Base-by-base conservation (phyloP, 2,888 invertebrate species). In the Drosophila quinaria region DNA sequence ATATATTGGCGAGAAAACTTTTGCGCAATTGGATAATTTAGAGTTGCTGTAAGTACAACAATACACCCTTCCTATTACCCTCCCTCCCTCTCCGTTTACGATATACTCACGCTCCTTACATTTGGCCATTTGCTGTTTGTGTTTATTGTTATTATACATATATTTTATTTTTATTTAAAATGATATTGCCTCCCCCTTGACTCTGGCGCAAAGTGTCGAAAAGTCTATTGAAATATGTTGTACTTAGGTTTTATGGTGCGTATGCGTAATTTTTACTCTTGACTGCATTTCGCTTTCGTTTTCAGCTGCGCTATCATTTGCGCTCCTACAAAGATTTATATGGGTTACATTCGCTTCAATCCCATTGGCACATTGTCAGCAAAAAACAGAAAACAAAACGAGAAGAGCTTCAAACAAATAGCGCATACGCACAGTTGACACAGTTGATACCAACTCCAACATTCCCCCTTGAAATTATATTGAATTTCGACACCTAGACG, bases 1-100 rank as follows among this genome's bases (percentile, higher is more conserved):
- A 71, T 90, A 86, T 35, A 93, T 94, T 77, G 92, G 91, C 41
- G 92, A 93, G 66, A 80, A 92, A 66, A 92, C 93, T 59, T 94
- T 94, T 85, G 84, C 90, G 13, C 87, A 91, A 66, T 90, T 94
- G 72, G 91, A 92, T 60, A 92, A 90, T 75, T 89, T 94, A 73
- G 91, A 92, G 86, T 91, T 92, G 70, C 81, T 94, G 94, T 94
- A 92, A 93, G 94, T 93, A 80, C 63, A 69, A 65, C 50, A 31
- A 22, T 44, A 65, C 37, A 54, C 25, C 13, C 42, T 25, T 25
- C 42, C 39, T 33, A 56, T 35, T 31, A 10, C 19, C n/a, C 46
- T 33, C 33, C 41, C 33, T 25, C 19, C n/a, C 35, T 33, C 33
- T 44, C 33, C 31, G 5, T 33, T 8, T 25, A 13, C 13, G 29